These are phyloP conservation scores for Polydrusus tereticollis DNA, from an alignment of 2,888 invertebrate species.

Conservation along the genomic window DNA sequence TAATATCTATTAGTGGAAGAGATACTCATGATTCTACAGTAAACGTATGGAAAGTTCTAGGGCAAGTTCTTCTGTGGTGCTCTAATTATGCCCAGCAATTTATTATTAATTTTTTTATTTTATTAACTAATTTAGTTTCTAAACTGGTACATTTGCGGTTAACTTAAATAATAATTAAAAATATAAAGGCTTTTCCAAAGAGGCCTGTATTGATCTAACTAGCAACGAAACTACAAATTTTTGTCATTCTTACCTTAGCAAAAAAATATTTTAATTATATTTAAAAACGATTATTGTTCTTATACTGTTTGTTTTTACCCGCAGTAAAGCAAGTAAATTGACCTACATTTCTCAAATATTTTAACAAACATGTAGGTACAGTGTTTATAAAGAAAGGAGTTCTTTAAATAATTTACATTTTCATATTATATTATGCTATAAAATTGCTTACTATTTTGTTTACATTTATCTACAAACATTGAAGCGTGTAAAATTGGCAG, in stretches of 20 bases:
- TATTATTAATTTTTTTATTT: too few species aligned
- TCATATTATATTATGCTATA: neutral
- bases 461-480: neutral
- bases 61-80: too few species aligned
- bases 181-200: too few species aligned
- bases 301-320: neutral
- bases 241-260: neutral
- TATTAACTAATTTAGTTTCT: too few species aligned
- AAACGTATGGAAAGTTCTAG: too few species aligned
- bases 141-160: too few species aligned
- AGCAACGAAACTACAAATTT: too few species aligned
- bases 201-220: too few species aligned
- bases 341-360: slow-evolving; percentile 5
- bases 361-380: neutral
- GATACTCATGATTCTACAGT: too few species aligned
- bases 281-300: neutral
- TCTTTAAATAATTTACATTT: slow-evolving; percentile 7
- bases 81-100: too few species aligned
- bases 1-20: too few species aligned
- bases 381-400: slow-evolving; percentile 14
- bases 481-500: neutral
- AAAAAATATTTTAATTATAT: neutral
- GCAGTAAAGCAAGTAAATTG: neutral
- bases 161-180: too few species aligned
- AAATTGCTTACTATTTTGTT: slow-evolving; percentile 3